Conservation (phyloP, 2,113 vertebrate species). For the Andinoacara biseriatus region DNA sequence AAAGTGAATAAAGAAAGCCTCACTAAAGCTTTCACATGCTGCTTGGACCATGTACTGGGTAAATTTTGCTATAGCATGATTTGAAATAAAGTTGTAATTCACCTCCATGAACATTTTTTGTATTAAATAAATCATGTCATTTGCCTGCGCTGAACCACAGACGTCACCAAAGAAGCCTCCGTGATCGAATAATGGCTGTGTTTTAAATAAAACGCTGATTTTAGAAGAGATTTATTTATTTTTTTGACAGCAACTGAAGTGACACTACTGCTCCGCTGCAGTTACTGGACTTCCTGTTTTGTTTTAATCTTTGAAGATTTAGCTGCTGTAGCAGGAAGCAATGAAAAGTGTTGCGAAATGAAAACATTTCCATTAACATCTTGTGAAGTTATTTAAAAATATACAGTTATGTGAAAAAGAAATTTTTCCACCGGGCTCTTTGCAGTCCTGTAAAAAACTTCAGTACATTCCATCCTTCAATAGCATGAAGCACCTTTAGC, state of each 20-base stretch:
- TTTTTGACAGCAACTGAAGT: neutral
- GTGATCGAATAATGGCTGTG: neutral
- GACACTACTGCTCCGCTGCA: neutral
- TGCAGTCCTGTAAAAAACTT: neutral
- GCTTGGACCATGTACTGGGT: neutral
- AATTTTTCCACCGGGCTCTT: neutral
- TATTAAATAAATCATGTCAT: neutral
- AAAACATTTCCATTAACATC: neutral
- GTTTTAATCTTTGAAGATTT: neutral
- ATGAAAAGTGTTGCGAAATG: neutral
- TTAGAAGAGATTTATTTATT: neutral
- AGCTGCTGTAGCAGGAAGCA: neutral
- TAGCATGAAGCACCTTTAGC: neutral
- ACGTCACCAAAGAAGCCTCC: neutral
- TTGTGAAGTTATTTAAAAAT: too few species aligned
- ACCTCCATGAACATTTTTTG: neutral
- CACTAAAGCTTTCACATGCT: constrained; percentile 33
- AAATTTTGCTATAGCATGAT: neutral
- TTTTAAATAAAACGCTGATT: neutral
- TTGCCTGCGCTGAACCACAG: neutral
- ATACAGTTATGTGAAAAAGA: neutral
- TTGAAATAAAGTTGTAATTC: neutral
- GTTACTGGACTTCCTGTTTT: neutral
- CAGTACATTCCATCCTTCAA: neutral
- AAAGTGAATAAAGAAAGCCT: constrained; percentile 56